A percentile compares a stretch with the other conserved stretches of the same genome.
These are phyloP conservation scores for Verasper variegatus DNA, from an alignment of 2,113 vertebrate genomes.

Conservation along the genomic window DNA sequence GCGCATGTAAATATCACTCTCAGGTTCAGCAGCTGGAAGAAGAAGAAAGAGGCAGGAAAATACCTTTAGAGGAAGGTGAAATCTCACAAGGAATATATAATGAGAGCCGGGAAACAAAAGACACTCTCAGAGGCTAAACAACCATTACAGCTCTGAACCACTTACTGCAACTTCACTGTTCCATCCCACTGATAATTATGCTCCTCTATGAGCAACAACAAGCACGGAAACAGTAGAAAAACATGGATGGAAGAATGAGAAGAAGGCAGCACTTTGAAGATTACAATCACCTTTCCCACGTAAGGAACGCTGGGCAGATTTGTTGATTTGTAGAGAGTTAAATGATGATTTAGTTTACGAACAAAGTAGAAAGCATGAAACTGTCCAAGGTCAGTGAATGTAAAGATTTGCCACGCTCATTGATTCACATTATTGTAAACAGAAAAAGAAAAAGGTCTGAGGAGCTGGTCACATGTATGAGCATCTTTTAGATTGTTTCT, in stretches of 20 bases:
- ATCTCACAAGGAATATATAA: conserved; percentile 60
- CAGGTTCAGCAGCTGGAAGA: conserved; percentile 89
- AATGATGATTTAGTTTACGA: background rate
- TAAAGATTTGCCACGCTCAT: no score
- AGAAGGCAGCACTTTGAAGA: background rate
- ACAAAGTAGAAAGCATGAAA: background rate
- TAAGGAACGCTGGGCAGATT: background rate
- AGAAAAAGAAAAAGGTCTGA: no score
- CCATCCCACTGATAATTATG: conserved; percentile 57
- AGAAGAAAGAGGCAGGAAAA: conserved; percentile 37
- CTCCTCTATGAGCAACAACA: conserved; percentile 29
- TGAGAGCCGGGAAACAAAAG: conserved; percentile 43
- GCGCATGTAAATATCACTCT: conserved; percentile 95
- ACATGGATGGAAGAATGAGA: background rate
- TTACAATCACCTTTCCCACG: background rate
- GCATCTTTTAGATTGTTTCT: no score
- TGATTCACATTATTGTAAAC: no score
- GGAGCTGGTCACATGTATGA: no score
- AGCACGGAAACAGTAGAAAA: conserved; percentile 47
- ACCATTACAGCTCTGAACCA: conserved; percentile 60
- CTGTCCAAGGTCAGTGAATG: no score
- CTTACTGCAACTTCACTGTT: conserved; percentile 65
- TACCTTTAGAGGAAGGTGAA: conserved; percentile 42
- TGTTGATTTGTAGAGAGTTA: background rate
- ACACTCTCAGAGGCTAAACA: conserved; percentile 55